Conservation (phyloP, 2,113 vertebrate species). For the Sylvia atricapilla region DNA sequence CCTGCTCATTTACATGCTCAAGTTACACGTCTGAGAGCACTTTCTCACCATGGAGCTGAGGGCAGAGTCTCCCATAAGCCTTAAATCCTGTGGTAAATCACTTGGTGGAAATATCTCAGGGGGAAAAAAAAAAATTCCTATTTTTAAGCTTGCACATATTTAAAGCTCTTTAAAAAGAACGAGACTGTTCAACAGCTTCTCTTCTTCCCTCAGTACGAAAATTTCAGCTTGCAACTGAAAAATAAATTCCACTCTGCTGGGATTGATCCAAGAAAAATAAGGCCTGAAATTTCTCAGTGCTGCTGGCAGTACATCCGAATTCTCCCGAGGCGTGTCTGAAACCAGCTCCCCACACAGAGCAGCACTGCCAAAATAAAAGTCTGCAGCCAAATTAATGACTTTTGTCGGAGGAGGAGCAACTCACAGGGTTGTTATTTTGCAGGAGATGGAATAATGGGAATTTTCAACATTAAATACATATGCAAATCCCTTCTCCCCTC, state of each 20-base stretch:
- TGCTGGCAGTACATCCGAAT: constrained; percentile 71
- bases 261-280: constrained; percentile 73
- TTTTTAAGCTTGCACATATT: constrained; percentile 60
- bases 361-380: constrained; percentile 70
- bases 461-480: constrained; percentile 27
- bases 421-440: constrained; percentile 27
- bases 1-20: neutral
- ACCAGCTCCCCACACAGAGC: constrained; percentile 8
- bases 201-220: constrained; percentile 21
- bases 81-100: neutral
- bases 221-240: constrained; percentile 65
- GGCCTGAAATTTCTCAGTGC: constrained; percentile 57
- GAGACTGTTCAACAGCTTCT: constrained; percentile 8
- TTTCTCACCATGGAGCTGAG: neutral
- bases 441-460: constrained; percentile 37
- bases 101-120: constrained; percentile 21
- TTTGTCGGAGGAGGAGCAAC: neutral
- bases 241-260: constrained; percentile 65
- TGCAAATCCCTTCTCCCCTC: constrained; percentile 33
- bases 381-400: neutral
- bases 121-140: neutral
- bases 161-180: constrained; percentile 32
- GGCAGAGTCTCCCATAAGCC: neutral
- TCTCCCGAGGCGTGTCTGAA: constrained; percentile 59
- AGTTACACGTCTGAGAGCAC: neutral